Evolutionary conservation across 2,797 vertebrate species (phyloP), one percentile per base, ranked within the genome.

Genomic region (Cynodonichthys magdalenae): DNA sequence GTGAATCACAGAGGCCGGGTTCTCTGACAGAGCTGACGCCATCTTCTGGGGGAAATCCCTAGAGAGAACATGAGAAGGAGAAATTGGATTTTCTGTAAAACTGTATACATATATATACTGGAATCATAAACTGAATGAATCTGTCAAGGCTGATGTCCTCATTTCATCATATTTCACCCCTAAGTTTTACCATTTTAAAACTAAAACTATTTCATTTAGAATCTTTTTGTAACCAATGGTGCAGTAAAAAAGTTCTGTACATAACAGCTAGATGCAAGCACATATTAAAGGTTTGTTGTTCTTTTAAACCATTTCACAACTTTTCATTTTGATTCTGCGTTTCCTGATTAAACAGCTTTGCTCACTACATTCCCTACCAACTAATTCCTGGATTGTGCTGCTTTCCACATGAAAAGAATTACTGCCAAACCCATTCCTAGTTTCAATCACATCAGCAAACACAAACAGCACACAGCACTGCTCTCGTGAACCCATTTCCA

Each of bases 21-120:
- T 96, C 88, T 97, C 95, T 2, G 94, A 93, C 82, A 96, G 89
- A 0, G 95, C 95, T 1, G 93, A 89, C 39, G 95, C 93, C 93
- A 97, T 94, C 90, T 96, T 96, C 91, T 95, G 94, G 42, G 95
- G 95, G 79, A 96, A 96, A 84, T 96, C 95, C 83, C 95, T 96
- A 89, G 15, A 67, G 66, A 71, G 9, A 59, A 55, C 0, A 2
- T 56, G 46, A 39, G 61, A 69, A 54, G 31, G 7, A 20, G 55
- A 77, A 75, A 63, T 44, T 8, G 51, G 18, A n/a, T 56, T 54
- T 36, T 19, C 41, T 44, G 56, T 12, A 27, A 51, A 69, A 74
- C 0, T 55, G 19, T 14, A 3, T 12, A 9, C 5, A n/a, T 64
- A 63, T 48, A 46, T 52, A 50, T 15, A 17, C 44, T 14, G 0